A percentile compares a stretch with the other conserved stretches of the same genome.
Evolutionary conservation across 2,797 vertebrate species (phyloP).

Genomic region (Anguilla pacifica): DNA sequence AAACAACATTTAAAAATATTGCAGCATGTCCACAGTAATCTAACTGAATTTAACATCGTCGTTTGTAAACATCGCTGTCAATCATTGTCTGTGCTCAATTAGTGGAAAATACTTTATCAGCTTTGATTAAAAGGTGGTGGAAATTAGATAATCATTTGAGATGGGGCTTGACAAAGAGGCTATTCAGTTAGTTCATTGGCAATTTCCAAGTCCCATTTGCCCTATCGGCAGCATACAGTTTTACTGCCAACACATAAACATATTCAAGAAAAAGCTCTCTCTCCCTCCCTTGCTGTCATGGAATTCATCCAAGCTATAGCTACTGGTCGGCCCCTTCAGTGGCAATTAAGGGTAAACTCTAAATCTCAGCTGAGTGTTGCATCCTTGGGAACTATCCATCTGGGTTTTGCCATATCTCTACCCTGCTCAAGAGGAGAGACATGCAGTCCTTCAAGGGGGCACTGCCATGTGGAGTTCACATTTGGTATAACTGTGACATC

Average conservation of each 20-base stretch:
- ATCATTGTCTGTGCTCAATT: too few species aligned
- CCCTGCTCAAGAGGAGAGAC: constrained; percentile 1
- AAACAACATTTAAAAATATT: too few species aligned
- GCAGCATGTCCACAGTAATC: too few species aligned
- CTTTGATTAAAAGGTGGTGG: too few species aligned
- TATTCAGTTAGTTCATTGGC: too few species aligned
- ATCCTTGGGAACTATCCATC: constrained; percentile 10
- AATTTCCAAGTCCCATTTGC: too few species aligned
- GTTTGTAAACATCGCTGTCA: too few species aligned
- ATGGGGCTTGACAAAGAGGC: too few species aligned
- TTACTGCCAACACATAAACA: not conserved
- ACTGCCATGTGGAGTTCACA: constrained; percentile 13
- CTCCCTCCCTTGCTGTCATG: not conserved
- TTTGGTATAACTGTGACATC: constrained; percentile 6
- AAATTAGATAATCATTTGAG: too few species aligned
- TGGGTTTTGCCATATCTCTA: not conserved
- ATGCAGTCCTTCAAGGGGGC: not conserved
- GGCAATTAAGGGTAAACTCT: not conserved
- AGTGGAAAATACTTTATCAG: too few species aligned
- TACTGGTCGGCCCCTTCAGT: not conserved
- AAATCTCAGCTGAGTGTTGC: not conserved
- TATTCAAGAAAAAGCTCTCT: not conserved
- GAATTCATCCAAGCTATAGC: constrained; percentile 11
- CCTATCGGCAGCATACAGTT: too few species aligned
- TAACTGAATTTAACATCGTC: too few species aligned